Conservation (phyloP, 1,140 invertebrate genomes). For the Neoseiulus cucumeris region DNA sequence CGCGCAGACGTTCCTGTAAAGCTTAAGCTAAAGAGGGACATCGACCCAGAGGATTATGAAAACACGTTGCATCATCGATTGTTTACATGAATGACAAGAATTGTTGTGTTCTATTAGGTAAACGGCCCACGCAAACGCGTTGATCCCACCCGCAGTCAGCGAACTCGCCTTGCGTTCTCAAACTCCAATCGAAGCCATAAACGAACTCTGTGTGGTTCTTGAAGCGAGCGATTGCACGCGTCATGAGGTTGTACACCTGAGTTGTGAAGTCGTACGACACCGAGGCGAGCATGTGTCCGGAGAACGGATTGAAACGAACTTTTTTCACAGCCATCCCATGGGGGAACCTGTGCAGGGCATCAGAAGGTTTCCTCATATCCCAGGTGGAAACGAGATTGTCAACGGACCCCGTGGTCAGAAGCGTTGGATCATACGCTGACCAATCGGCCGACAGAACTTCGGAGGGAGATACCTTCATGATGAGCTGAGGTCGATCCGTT, state of each 20-base stretch:
- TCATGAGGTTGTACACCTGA: background rate
- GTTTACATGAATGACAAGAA: too few species aligned
- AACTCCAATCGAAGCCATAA: background rate
- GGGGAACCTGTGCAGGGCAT: background rate
- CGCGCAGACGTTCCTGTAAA: too few species aligned
- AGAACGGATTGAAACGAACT: constrained; percentile 2
- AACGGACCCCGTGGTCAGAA: background rate
- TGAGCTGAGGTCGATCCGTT: background rate
- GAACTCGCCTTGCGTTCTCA: background rate
- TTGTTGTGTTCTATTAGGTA: too few species aligned
- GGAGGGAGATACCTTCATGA: background rate
- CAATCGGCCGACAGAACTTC: background rate
- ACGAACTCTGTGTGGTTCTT: constrained; percentile 1
- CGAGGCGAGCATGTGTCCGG: background rate
- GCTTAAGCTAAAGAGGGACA: too few species aligned
- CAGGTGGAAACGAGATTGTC: background rate
- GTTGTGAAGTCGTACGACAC: background rate
- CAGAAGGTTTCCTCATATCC: background rate
- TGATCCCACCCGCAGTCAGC: constrained; percentile 6
- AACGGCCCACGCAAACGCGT: background rate
- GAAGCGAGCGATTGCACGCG: background rate
- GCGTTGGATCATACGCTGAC: background rate
- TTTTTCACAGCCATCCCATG: constrained; percentile 1
- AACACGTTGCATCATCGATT: too few species aligned
- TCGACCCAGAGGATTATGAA: too few species aligned